A percentile compares a stretch with the other conserved stretches of the same genome.
Conservation (phyloP, 2,888 invertebrate species). For the Polydrusus cervinus region DNA sequence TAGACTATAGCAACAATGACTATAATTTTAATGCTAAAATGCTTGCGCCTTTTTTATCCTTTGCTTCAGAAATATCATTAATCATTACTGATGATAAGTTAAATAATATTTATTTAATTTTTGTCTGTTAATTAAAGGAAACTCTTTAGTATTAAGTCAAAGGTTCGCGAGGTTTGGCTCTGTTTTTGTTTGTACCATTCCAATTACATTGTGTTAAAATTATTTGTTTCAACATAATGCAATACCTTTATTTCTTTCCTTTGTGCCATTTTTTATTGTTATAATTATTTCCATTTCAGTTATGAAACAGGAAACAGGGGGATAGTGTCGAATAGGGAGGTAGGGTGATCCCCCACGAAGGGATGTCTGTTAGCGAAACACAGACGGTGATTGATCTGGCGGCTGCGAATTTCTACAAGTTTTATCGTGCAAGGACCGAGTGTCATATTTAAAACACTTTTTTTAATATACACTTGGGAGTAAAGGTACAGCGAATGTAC, state of each 20-base stretch:
- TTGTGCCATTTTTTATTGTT: neutral
- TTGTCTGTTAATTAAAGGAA: no score
- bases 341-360: conserved; percentile 19
- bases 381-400: conserved; percentile 34
- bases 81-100: no score
- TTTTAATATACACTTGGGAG: conserved; percentile 24
- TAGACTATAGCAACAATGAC: no score
- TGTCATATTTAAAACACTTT: conserved; percentile 35
- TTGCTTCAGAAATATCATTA: no score
- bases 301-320: conserved; percentile 6
- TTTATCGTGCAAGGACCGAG: conserved; percentile 26
- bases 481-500: conserved; percentile 20
- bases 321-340: conserved; percentile 14
- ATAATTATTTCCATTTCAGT: neutral
- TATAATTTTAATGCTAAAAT: no score
- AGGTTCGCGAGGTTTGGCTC: no score
- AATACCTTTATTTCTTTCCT: neutral
- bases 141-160: no score
- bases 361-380: conserved; percentile 27
- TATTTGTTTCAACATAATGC: neutral
- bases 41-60: no score
- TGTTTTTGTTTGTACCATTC: no score
- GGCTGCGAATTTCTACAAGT: conserved; percentile 30
- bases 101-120: no score
- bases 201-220: no score